These are phyloP conservation scores for Tragelaphus strepsiceros DNA, from an alignment of 2,113 vertebrate species.

Conservation along the genomic window DNA sequence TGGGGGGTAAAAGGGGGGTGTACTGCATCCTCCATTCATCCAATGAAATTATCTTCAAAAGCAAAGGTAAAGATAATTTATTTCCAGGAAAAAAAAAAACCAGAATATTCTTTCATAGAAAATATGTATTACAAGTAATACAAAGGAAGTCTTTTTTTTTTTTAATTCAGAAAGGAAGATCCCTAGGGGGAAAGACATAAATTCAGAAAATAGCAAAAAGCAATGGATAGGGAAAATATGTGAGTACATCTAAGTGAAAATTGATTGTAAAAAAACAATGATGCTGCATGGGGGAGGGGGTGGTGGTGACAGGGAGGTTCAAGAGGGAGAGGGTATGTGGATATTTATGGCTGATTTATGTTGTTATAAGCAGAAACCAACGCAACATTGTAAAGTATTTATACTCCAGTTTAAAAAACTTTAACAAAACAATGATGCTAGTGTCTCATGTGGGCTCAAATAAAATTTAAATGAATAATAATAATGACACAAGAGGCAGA, in stretches of 20 bases:
- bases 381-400: neutral
- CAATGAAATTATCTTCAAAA: neutral
- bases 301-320: neutral
- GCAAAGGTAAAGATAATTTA: neutral
- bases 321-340: neutral
- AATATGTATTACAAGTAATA: neutral
- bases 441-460: neutral
- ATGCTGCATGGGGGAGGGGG: neutral
- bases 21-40: neutral
- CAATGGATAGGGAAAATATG: neutral
- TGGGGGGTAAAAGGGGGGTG: rapidly evolving
- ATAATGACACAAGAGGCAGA: neutral
- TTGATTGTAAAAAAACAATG: neutral
- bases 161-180: neutral
- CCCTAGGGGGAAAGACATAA: neutral
- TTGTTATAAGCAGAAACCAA: neutral
- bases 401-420: neutral
- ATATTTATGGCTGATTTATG: neutral
- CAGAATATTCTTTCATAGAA: neutral
- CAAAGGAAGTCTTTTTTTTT: neutral
- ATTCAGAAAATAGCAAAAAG: neutral
- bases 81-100: neutral
- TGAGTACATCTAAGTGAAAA: neutral
- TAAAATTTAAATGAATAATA: neutral
- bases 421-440: neutral